Base-by-base conservation (phyloP, 1,140 invertebrate species). In the Saccostrea cuccullata region DNA sequence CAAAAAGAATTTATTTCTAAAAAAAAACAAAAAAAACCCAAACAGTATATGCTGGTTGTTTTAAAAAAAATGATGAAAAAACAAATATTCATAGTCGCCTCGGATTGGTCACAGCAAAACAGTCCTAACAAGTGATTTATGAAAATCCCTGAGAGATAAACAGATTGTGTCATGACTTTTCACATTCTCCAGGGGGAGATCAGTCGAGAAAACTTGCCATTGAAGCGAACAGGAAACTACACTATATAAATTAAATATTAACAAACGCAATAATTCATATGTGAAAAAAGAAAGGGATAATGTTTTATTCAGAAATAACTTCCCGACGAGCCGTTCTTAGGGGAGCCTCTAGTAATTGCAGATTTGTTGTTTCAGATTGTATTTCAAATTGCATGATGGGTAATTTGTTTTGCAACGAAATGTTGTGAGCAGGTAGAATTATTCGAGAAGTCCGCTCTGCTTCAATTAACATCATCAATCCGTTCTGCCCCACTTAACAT, bases 191-290 rank as follows among this genome's bases (percentile, higher is more conserved):
- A 26, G 30, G 26, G 70, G 23, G 30, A 30, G 23, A 30, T 36
- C 70, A 30, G 30, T 77, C 26, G 70, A 77, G 70, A 77, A 77
- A 77, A 36, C 70, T 13, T 77, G 58, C 26, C 15, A 77, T 77
- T 77, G 70, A 77, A 77, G 15, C 11, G 26, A 40, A 77, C 70
- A 77, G 70, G 70, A 77, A 77, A 77, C 70, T 30, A 77, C 70
- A 6, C 70, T 36, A 77, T 36, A 77, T 77, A 36, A 77, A 77
- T 77, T 77, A 77, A 77, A 77, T 77, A 77, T 77, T 77, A 77
- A 77, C 70, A 15, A 77, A 30, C 15, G 13, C 70, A 15, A 77
- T 77, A 77, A 77, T 77, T 77, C 70, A 77, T 77, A 36, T 77
- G 70, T 13, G 23, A 77, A 77, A 77, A 77, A 77, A 26, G 26